A percentile compares a stretch with the other conserved stretches of the same genome.
Conservation (phyloP, 1,140 invertebrate species). For the Papilio machaon region DNA sequence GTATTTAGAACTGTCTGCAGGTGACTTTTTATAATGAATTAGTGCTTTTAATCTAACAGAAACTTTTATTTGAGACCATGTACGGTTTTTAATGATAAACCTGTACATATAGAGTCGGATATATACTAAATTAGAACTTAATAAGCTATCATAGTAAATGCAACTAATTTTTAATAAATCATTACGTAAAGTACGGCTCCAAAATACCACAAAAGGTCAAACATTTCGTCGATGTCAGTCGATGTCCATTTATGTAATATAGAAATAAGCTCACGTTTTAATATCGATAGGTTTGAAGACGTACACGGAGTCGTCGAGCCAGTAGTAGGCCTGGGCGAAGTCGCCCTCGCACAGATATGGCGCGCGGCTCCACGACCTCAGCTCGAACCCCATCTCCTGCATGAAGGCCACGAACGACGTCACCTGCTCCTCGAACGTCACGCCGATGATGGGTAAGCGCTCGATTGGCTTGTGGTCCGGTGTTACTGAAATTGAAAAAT, state of each 20-base stretch:
- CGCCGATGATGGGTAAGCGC: constrained; percentile 86
- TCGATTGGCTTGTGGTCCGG: constrained; percentile 88
- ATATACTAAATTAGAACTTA: not conserved
- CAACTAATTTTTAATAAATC: not conserved
- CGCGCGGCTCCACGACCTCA: constrained; percentile 90
- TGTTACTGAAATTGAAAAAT: constrained; percentile 81
- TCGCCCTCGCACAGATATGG: constrained; percentile 98
- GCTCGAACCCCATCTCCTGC: constrained; percentile 87
- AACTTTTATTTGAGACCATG: not conserved
- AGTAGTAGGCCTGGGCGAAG: constrained; percentile 94
- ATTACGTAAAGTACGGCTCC: not conserved
- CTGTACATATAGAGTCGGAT: not conserved
- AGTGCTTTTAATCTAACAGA: no score
- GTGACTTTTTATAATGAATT: no score
- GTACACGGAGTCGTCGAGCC: constrained; percentile 94
- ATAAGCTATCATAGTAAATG: not conserved
- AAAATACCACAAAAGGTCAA: not conserved
- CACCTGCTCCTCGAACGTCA: constrained; percentile 91
- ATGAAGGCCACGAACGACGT: constrained; percentile 87
- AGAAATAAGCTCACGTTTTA: not conserved
- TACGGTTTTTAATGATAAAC: not conserved
- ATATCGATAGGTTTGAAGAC: constrained; percentile 80
- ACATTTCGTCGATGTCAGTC: not conserved
- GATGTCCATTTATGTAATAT: not conserved
- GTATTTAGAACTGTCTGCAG: no score